A percentile compares a stretch with the other conserved stretches of the same genome.
phyloP scores from a whole-genome alignment of 2,113 vertebrate genomes.

The Nansenia antarctica region DNA sequence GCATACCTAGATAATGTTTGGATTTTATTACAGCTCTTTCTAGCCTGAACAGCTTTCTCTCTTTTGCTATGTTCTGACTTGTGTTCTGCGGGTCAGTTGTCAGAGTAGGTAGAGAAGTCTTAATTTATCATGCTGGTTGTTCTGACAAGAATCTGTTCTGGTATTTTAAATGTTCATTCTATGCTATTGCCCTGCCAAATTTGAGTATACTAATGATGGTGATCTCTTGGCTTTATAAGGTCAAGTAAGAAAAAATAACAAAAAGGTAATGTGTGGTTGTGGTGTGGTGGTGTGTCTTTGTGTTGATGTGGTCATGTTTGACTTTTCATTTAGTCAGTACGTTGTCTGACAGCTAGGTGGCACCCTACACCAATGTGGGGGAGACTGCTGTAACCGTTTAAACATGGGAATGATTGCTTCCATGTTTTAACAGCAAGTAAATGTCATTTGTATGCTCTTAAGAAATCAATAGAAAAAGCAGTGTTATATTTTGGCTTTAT shows the following conservation, averaged over 20 bases:
- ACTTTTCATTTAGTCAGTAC: constrained; percentile 19
- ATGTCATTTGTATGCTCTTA: not conserved
- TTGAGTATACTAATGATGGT: constrained; percentile 12
- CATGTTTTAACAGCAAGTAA: not conserved
- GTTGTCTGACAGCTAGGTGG: constrained; percentile 42
- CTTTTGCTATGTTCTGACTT: constrained; percentile 29
- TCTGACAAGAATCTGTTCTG: constrained; percentile 10
- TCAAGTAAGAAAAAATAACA: constrained; percentile 2
- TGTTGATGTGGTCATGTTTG: constrained; percentile 1
- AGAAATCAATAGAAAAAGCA: not conserved
- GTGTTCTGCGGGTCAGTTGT: constrained; percentile 38
- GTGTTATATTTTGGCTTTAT: not conserved
- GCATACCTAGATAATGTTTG: constrained; percentile 14
- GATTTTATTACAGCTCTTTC: constrained; percentile 30
- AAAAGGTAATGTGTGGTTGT: constrained; percentile 3
- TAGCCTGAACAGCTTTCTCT: constrained; percentile 24
- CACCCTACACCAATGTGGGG: constrained; percentile 12
- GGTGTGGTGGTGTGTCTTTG: constrained; percentile 11
- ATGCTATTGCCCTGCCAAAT: constrained; percentile 47
- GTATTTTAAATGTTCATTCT: constrained; percentile 17
- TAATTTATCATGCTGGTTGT: no score
- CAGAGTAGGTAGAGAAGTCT: constrained; percentile 1
- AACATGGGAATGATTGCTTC: not conserved
- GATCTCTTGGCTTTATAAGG: constrained; percentile 20
- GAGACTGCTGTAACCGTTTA: not conserved